A percentile compares a stretch with the other conserved stretches of the same genome.
Evolutionary conservation across 2,797 vertebrate species (phyloP).

Genomic region (Rachycentron canadum): DNA sequence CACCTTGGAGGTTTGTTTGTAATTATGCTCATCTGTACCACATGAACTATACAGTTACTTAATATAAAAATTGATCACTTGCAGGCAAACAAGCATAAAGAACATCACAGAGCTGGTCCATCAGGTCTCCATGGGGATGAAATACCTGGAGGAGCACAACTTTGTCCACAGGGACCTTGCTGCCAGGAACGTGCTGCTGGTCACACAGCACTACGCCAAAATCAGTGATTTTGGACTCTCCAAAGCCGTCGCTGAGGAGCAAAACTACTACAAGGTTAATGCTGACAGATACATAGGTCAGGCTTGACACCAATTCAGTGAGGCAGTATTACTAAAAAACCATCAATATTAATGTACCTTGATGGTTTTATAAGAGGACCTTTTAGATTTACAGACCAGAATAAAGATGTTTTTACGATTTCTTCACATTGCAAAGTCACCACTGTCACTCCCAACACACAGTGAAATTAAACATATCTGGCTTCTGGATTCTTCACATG

Average conservation of each 20-base stretch:
- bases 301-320: neutral
- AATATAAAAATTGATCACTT: slow-evolving; percentile 20
- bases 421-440: too few species aligned
- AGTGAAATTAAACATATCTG: neutral
- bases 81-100: slow-evolving; percentile 89
- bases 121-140: slow-evolving; percentile 98
- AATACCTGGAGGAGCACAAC: slow-evolving; percentile 95
- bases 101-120: slow-evolving; percentile 97
- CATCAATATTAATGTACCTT: neutral
- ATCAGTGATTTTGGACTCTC: slow-evolving; percentile 99
- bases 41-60: neutral
- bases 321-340: neutral
- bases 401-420: too few species aligned
- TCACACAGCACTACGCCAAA: slow-evolving; percentile 98
- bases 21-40: neutral
- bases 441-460: too few species aligned
- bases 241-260: slow-evolving; percentile 92
- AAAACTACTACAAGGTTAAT: slow-evolving; percentile 87
- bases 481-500: too few species aligned
- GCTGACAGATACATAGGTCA: neutral
- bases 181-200: slow-evolving; percentile 95
- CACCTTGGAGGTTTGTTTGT: neutral
- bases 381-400: neutral
- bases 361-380: neutral
- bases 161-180: slow-evolving; percentile 97